phyloP scores from a whole-genome alignment of 2,113 vertebrate genomes.

The Casuarius casuarius region DNA sequence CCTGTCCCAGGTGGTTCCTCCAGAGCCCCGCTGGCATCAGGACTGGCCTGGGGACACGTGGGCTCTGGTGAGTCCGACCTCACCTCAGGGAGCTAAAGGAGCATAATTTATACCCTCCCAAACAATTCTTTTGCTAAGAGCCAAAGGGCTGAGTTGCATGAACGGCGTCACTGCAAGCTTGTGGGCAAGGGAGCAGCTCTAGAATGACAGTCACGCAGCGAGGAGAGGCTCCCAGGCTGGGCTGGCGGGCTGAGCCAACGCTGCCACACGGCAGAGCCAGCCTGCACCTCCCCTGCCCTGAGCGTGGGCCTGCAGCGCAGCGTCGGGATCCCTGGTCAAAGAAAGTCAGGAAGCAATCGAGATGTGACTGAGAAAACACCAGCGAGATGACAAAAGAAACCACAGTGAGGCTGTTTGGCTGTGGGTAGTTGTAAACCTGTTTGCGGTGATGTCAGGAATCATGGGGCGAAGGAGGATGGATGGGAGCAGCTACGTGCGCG shows the following conservation, averaged over 20 bases:
- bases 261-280: not conserved
- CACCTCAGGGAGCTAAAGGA: not conserved
- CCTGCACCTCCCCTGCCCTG: not conserved
- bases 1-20: not conserved
- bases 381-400: not conserved
- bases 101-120: not conserved
- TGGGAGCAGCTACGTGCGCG: not conserved
- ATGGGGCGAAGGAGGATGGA: not conserved
- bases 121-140: not conserved
- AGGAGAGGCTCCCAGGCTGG: not conserved
- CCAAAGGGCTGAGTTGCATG: not conserved
- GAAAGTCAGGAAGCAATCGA: not conserved
- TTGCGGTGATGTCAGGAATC: rapidly evolving
- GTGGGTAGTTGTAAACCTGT: not conserved
- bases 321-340: not conserved
- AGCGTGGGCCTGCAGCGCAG: not conserved
- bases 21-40: rapidly evolving
- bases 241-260: not conserved
- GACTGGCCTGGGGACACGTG: rapidly evolving
- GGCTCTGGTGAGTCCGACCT: not conserved
- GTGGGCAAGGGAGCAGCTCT: not conserved
- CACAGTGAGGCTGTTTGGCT: not conserved
- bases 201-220: not conserved
- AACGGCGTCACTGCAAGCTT: not conserved
- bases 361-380: not conserved